Base-by-base conservation (phyloP, 2,888 invertebrate species). In the Lycia hirtaria region DNA sequence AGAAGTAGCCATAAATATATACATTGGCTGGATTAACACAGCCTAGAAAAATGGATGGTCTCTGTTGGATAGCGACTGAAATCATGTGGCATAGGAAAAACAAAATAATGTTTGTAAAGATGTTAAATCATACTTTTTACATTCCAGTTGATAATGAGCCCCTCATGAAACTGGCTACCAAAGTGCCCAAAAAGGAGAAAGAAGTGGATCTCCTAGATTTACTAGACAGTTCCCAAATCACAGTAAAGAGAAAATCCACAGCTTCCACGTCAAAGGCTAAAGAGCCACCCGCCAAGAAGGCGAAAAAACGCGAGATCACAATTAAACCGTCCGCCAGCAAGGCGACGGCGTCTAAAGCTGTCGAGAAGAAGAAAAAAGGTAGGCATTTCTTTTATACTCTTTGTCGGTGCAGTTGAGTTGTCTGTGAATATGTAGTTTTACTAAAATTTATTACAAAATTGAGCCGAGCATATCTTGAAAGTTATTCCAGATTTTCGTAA, bases 341-440 rank as follows among this genome's bases (percentile, higher is more conserved):
- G 60, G 40, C 51, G 12, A 57, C 45, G 14, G 64, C 73, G 1
- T 28, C 65, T 2, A 86, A 86, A 22, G 7, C 80, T 0, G 63
- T 12, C 4, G 84, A 84, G 73, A 89, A 86, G 76, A 91, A 90
- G 68, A 90, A 90, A 54, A 92, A 90, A 91, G 91, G 91, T 92
- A 89, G 80, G 90, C 82, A 56, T 56, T 30, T 5, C 2, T 28
- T 37, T 59, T 17, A 17, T 30, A 2, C 4, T n/a, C 17, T 1
- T 9, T 14, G 64, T 81, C 65, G 65, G 72, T 4, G 1, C 2
- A 60, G 67, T 56, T 6, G 67, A 71, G 73, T 71, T 82, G 80
- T 72, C 73, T 71, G 67, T 81, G 75, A 76, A 74, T 57, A 30
- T 35, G 37, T 33, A 44, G 10, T 37, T 28, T n/a, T 3, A 14